A percentile compares a stretch with the other conserved stretches of the same genome.
phyloP scores from a whole-genome alignment of 2,888 invertebrate species.

The Caenorhabditis becei region DNA sequence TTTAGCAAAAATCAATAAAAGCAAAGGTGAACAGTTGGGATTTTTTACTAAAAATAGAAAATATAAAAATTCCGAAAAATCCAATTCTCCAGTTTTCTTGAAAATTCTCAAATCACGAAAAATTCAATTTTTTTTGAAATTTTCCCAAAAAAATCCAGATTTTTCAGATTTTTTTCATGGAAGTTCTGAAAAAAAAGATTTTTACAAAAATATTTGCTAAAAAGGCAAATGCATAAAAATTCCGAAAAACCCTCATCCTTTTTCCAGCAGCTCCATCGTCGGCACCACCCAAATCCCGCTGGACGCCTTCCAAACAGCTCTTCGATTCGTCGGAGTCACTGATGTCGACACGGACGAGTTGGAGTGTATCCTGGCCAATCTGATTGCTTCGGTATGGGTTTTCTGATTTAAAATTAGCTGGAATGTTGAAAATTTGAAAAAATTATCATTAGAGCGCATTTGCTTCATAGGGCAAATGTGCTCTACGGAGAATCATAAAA shows the following conservation, averaged over 20 bases:
- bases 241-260: not conserved
- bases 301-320: constrained; percentile 89
- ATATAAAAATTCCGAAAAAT: too few relatives aligned
- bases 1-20: not conserved
- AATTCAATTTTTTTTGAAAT: not conserved
- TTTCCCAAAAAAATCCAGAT: too few relatives aligned
- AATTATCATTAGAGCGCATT: too few relatives aligned
- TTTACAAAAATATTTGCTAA: too few relatives aligned
- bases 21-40: too few relatives aligned
- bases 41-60: too few relatives aligned
- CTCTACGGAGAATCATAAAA: too few relatives aligned
- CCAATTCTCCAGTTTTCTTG: too few relatives aligned
- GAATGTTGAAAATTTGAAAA: constrained; percentile 4
- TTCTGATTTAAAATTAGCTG: too few relatives aligned
- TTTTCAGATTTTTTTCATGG: not conserved
- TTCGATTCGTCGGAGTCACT: constrained; percentile 88
- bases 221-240: too few relatives aligned
- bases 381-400: constrained; percentile 88
- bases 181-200: too few relatives aligned
- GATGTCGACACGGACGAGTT: constrained; percentile 95
- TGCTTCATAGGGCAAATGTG: not conserved
- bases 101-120: too few relatives aligned
- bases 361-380: constrained; percentile 95
- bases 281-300: constrained; percentile 91
- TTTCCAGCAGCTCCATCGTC: constrained; percentile 82